Conservation (phyloP, 2,888 invertebrate species). For the Drepanosiphum platanoidis region DNA sequence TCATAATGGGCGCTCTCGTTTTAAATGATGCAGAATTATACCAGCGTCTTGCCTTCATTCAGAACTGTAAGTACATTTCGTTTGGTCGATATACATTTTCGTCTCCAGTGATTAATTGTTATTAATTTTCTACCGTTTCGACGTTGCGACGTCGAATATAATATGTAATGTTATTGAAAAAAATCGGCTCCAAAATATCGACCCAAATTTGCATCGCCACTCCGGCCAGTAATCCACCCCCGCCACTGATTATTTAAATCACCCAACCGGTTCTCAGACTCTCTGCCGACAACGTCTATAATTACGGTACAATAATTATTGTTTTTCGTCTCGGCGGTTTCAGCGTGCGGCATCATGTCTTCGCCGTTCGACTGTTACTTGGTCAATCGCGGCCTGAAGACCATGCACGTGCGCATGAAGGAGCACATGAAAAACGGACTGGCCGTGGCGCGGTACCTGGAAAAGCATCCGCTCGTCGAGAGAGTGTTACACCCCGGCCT, state of each 20-base stretch:
- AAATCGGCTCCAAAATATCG: too few species aligned
- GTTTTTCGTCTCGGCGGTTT: background rate
- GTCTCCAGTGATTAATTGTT: too few species aligned
- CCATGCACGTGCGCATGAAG: constrained; percentile 90
- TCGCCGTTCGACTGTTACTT: constrained; percentile 96
- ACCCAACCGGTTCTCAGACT: too few species aligned
- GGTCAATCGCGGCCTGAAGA: constrained; percentile 93
- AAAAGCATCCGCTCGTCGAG: constrained; percentile 80
- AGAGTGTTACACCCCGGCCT: constrained; percentile 88
- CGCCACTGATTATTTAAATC: too few species aligned
- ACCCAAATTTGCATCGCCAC: too few species aligned
- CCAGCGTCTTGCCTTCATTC: constrained; percentile 81
- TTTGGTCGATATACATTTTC: background rate
- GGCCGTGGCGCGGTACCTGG: constrained; percentile 82
- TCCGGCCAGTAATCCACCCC: too few species aligned
- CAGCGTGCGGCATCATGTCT: constrained; percentile 91
- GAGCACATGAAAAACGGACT: constrained; percentile 84
- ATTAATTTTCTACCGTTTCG: too few species aligned
- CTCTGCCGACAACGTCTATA: background rate
- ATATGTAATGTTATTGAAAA: too few species aligned
- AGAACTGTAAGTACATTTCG: constrained; percentile 73
- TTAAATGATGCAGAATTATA: constrained; percentile 79
- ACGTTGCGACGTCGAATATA: too few species aligned
- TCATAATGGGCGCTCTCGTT: constrained; percentile 92
- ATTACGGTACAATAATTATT: background rate